phyloP scores from a whole-genome alignment of 2,888 invertebrate species.

The Netelia fuscicornis region DNA sequence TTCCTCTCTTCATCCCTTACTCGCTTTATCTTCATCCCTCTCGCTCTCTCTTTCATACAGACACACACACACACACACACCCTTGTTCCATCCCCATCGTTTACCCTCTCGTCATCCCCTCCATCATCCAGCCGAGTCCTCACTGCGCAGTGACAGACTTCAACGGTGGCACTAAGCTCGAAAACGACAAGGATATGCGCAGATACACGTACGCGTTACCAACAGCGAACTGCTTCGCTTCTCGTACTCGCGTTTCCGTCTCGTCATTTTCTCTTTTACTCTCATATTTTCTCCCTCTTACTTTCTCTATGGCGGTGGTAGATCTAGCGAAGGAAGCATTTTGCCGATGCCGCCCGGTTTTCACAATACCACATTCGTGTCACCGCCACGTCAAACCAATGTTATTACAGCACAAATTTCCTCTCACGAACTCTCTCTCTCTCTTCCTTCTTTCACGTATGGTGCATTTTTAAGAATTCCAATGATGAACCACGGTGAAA shows the following conservation, averaged over 20 bases:
- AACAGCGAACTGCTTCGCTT: slow-evolving; percentile 55
- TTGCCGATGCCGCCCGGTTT: slow-evolving; percentile 72
- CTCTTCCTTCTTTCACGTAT: slow-evolving; percentile 55
- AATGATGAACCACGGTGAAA: slow-evolving; percentile 17
- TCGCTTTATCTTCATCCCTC: slow-evolving; percentile 26
- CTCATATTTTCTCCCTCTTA: slow-evolving; percentile 64
- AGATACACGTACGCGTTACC: slow-evolving; percentile 10
- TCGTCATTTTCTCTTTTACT: slow-evolving; percentile 42
- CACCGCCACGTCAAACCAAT: slow-evolving; percentile 72
- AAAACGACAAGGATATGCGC: slow-evolving; percentile 57
- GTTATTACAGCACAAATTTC: slow-evolving; percentile 83
- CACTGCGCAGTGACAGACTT: slow-evolving; percentile 40
- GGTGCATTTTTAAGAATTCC: neutral
- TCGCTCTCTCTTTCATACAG: slow-evolving; percentile 55
- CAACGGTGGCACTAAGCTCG: slow-evolving; percentile 62
- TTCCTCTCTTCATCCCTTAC: slow-evolving; percentile 18
- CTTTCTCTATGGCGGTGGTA: slow-evolving; percentile 21
- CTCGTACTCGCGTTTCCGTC: slow-evolving; percentile 44
- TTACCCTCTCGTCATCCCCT: slow-evolving; percentile 52
- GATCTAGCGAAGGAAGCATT: slow-evolving; percentile 48
- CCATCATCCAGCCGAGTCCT: slow-evolving; percentile 13
- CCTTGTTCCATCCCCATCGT: neutral
- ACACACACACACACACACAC: slow-evolving; percentile 2
- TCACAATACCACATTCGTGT: slow-evolving; percentile 82
- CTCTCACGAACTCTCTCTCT: slow-evolving; percentile 69